A percentile compares a stretch with the other conserved stretches of the same genome.
Evolutionary conservation across 2,888 invertebrate species (phyloP).

Genomic region (Xestia rhomboidea): DNA sequence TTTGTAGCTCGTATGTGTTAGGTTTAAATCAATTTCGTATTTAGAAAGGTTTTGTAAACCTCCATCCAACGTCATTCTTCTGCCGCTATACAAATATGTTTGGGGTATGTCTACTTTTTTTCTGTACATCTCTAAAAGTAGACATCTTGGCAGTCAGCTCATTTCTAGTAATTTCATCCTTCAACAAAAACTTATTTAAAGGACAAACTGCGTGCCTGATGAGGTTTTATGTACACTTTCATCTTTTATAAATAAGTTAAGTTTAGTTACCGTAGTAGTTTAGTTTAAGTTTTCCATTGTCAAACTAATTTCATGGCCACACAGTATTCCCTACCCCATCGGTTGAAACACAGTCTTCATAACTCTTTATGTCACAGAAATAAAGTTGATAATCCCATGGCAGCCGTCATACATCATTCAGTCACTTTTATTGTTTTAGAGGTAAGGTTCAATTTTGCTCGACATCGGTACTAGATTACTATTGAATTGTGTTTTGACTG

Average conservation of each 20-base stretch:
- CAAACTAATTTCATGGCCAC: conserved; percentile 58
- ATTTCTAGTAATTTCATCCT: background rate
- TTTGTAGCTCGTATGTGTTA: too few relatives aligned
- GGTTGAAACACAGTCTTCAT: conserved; percentile 51
- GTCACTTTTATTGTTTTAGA: background rate
- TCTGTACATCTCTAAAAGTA: background rate
- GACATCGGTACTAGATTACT: conserved; percentile 17
- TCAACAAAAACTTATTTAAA: background rate
- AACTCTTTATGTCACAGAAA: background rate
- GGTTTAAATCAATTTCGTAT: background rate
- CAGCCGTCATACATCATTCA: background rate
- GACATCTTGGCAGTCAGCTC: background rate
- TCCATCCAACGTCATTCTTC: background rate
- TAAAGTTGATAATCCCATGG: conserved; percentile 44
- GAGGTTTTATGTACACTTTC: background rate
- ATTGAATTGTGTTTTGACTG: conserved; percentile 51
- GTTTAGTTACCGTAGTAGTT: too few relatives aligned
- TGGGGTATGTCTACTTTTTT: background rate
- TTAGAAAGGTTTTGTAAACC: background rate
- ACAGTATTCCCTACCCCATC: conserved; percentile 54
- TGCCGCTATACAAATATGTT: background rate
- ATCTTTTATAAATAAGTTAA: background rate
- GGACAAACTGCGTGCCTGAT: background rate
- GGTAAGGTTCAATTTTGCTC: conserved; percentile 25
- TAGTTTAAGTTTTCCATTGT: background rate